These are phyloP conservation scores for Microcebus griseorufus DNA, from an alignment of 2,113 vertebrate species.

Conservation along the genomic window DNA sequence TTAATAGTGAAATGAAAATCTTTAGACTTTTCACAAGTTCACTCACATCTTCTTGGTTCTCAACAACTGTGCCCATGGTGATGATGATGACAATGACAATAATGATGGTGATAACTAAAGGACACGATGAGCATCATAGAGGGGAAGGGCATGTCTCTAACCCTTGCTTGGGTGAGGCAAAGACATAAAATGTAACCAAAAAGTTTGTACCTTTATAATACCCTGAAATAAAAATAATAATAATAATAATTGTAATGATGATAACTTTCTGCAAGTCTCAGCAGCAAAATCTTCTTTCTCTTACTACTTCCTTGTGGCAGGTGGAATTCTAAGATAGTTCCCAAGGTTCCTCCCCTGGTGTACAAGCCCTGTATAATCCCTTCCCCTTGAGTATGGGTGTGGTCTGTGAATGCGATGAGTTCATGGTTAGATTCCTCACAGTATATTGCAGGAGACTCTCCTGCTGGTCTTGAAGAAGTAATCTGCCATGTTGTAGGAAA, in stretches of 20 bases:
- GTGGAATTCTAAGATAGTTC: neutral
- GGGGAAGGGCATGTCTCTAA: too few species aligned
- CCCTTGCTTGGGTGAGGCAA: too few species aligned
- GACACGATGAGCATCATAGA: too few species aligned
- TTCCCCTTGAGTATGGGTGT: neutral
- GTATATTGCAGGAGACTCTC: neutral
- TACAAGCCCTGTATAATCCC: neutral
- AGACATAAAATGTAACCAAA: too few species aligned
- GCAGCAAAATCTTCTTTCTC: neutral
- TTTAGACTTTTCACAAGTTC: neutral
- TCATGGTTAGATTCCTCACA: neutral
- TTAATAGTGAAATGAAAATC: neutral
- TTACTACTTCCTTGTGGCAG: neutral
- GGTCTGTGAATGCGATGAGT: neutral
- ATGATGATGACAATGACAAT: neutral
- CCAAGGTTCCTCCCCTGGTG: neutral
- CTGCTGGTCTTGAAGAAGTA: neutral
- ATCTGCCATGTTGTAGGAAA: neutral
- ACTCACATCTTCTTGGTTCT: neutral
- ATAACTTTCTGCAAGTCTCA: neutral
- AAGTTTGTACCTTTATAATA: too few species aligned
- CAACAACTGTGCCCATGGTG: neutral
- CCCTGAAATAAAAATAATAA: too few species aligned
- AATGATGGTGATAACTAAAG: neutral
- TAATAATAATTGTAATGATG: neutral